A percentile compares a stretch with the other conserved stretches of the same genome.
Evolutionary conservation across 2,113 vertebrate species (phyloP).

Genomic region (Heterocephalus glaber): DNA sequence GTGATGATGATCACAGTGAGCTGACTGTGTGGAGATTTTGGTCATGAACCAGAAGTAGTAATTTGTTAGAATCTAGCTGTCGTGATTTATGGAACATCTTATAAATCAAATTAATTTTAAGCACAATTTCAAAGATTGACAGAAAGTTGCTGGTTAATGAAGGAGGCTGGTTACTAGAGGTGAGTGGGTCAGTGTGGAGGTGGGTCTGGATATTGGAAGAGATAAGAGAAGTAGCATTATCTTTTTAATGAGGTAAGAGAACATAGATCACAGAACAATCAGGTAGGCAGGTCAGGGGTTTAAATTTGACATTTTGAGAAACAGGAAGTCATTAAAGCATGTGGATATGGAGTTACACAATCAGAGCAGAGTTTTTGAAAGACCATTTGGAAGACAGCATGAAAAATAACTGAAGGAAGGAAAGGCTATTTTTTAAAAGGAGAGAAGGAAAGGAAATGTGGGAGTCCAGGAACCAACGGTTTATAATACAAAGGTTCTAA

Average conservation of each 20-base stretch:
- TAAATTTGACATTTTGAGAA: neutral
- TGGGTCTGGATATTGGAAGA: neutral
- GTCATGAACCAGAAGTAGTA: neutral
- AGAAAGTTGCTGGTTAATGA: neutral
- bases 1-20: neutral
- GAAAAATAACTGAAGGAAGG: neutral
- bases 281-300: neutral
- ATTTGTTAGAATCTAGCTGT: neutral
- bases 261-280: neutral
- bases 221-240: neutral
- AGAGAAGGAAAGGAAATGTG: neutral
- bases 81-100: neutral
- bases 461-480: neutral
- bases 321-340: neutral
- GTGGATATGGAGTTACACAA: neutral
- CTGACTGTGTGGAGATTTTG: neutral
- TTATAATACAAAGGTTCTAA: neutral
- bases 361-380: neutral
- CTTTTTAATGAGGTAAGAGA: neutral
- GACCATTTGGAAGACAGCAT: neutral
- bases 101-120: neutral
- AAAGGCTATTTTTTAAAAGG: neutral
- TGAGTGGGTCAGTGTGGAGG: neutral
- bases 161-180: neutral
- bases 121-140: neutral